phyloP scores from a whole-genome alignment of 2,888 invertebrate species.

The Drosophila mettleri region DNA sequence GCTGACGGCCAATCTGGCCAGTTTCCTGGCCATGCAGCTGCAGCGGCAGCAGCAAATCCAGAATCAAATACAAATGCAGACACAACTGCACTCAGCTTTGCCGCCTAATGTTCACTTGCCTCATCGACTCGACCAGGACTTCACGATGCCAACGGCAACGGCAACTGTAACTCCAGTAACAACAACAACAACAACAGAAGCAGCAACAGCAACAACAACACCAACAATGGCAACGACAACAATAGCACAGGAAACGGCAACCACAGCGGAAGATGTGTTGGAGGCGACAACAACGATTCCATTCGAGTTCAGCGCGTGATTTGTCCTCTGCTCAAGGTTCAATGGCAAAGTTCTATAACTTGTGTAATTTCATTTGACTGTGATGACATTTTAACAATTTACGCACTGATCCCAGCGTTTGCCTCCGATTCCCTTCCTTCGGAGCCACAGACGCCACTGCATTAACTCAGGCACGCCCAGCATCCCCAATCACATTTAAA shows the following conservation, averaged over 20 bases:
- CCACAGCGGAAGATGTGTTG: constrained; percentile 14
- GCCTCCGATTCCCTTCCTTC: constrained; percentile 13
- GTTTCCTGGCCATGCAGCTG: constrained; percentile 70
- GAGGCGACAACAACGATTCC: constrained; percentile 8
- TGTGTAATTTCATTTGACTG: constrained; percentile 78
- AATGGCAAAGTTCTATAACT: constrained; percentile 32
- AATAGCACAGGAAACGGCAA: constrained; percentile 17
- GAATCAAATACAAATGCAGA: constrained; percentile 67
- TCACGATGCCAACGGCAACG: constrained; percentile 13
- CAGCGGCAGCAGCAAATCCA: constrained; percentile 71
- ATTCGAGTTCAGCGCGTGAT: constrained; percentile 54
- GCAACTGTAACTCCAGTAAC: constrained; percentile 19
- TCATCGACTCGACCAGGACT: constrained; percentile 44
- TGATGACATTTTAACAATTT: constrained; percentile 80
- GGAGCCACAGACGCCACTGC: constrained; percentile 31
- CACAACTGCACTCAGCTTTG: constrained; percentile 43
- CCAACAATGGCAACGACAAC: constrained; percentile 13
- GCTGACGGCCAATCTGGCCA: constrained; percentile 69
- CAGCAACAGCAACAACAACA: background rate
- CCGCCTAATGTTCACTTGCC: constrained; percentile 63
- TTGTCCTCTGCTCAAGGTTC: constrained; percentile 10
- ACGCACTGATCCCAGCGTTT: constrained; percentile 51
- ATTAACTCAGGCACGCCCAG: constrained; percentile 69
- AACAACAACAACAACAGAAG: constrained; percentile 6
- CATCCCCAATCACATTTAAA: constrained; percentile 41